phyloP scores from a whole-genome alignment of 2,888 invertebrate species.

The Limulus polyphemus region DNA sequence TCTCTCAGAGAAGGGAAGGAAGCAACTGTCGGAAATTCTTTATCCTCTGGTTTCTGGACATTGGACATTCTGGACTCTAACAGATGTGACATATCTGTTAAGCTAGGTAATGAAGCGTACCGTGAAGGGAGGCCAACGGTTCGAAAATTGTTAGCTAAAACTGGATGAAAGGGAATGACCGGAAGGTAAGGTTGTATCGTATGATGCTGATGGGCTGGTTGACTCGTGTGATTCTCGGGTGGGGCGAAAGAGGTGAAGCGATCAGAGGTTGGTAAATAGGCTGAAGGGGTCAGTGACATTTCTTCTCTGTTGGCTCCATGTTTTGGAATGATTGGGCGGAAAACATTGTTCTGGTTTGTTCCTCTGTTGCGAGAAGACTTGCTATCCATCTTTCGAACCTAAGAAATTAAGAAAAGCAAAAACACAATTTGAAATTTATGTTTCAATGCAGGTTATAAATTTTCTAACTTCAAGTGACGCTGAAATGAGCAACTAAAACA shows the following conservation, averaged over 20 bases:
- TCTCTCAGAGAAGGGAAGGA: too few relatives aligned
- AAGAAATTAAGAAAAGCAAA: not conserved
- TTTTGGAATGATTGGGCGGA: constrained; percentile 29
- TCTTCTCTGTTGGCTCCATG: constrained; percentile 7
- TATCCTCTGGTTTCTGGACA: too few relatives aligned
- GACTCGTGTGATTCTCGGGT: not conserved
- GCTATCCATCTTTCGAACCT: constrained; percentile 22
- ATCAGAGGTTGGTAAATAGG: constrained; percentile 14
- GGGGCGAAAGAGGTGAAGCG: constrained; percentile 10
- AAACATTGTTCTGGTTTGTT: constrained; percentile 12
- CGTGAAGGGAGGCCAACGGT: not conserved
- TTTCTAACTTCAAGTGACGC: too few relatives aligned
- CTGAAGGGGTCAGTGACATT: too few relatives aligned
- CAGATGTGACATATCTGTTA: not conserved
- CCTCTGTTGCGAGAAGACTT: constrained; percentile 16
- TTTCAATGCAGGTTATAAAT: too few relatives aligned
- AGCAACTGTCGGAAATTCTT: too few relatives aligned
- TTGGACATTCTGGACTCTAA: too few relatives aligned
- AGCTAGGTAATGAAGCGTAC: not conserved
- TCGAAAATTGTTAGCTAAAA: constrained; percentile 7
- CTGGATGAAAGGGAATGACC: not conserved
- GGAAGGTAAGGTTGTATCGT: not conserved
- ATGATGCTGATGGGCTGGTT: constrained; percentile 5
- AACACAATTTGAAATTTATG: too few relatives aligned
- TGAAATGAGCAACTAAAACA: too few relatives aligned